Evolutionary conservation across 2,113 vertebrate genomes (phyloP).

Genomic region (Ariopsis seemanni): DNA sequence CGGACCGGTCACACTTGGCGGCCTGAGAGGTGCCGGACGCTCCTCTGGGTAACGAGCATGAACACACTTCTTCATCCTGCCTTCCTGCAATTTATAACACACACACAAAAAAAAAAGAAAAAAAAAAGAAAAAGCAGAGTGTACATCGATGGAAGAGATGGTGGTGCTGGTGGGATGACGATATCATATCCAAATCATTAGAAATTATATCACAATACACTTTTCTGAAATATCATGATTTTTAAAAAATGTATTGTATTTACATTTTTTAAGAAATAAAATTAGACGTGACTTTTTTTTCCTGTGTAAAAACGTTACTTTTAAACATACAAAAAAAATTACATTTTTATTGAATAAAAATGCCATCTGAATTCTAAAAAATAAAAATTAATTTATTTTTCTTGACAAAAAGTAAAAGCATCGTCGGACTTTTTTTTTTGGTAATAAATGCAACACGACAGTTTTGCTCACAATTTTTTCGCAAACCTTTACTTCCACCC

Average conservation of each 20-base stretch:
- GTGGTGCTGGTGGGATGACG: neutral
- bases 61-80: constrained; percentile 11
- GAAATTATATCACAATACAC: neutral
- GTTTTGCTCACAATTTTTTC: neutral
- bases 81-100: neutral
- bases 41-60: constrained; percentile 32
- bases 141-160: neutral
- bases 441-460: neutral
- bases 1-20: constrained; percentile 39
- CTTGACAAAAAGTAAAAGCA: neutral
- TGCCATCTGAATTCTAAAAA: too few species aligned
- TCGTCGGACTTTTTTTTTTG: neutral
- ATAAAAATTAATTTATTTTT: neutral
- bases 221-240: neutral
- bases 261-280: neutral
- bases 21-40: constrained; percentile 20
- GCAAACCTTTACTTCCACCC: neutral
- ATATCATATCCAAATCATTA: neutral
- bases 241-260: neutral
- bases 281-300: neutral
- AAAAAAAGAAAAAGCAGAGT: neutral
- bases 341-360: too few species aligned
- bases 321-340: too few species aligned
- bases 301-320: neutral
- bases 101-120: too few species aligned